Evolutionary conservation across 2,113 vertebrate species (phyloP).

Genomic region (Pseudopipra pipra): DNA sequence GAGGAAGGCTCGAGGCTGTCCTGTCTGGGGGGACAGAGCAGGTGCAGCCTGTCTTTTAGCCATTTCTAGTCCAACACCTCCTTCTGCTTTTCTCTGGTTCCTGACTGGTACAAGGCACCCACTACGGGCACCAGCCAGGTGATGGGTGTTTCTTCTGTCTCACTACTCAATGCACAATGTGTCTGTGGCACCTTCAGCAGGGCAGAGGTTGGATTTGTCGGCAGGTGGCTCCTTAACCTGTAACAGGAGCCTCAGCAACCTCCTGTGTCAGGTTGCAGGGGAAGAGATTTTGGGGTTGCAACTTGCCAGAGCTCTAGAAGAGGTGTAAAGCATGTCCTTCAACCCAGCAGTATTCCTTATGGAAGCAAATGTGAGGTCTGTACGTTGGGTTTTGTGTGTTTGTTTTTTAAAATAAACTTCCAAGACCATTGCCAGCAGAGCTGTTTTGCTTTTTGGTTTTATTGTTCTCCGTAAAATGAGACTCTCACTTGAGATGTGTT

Average conservation of each 20-base stretch:
- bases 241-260: not conserved
- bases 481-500: not conserved
- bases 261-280: not conserved
- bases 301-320: not conserved
- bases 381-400: not conserved
- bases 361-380: not conserved
- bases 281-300: not conserved
- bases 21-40: not conserved
- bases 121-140: too few relatives aligned
- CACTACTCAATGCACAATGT: not conserved
- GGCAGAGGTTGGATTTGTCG: not conserved
- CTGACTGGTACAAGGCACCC: too few relatives aligned
- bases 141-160: not conserved
- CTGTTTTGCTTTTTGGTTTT: not conserved
- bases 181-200: not conserved
- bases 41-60: rapidly evolving
- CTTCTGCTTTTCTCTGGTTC: not conserved
- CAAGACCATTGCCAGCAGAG: not conserved
- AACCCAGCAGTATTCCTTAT: not conserved
- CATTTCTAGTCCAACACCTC: rapidly evolving
- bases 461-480: not conserved
- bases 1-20: not conserved
- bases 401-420: not conserved
- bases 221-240: not conserved
- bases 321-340: rapidly evolving